Base-by-base conservation (phyloP, 2,113 vertebrate genomes). In the Onychostoma macrolepis region DNA sequence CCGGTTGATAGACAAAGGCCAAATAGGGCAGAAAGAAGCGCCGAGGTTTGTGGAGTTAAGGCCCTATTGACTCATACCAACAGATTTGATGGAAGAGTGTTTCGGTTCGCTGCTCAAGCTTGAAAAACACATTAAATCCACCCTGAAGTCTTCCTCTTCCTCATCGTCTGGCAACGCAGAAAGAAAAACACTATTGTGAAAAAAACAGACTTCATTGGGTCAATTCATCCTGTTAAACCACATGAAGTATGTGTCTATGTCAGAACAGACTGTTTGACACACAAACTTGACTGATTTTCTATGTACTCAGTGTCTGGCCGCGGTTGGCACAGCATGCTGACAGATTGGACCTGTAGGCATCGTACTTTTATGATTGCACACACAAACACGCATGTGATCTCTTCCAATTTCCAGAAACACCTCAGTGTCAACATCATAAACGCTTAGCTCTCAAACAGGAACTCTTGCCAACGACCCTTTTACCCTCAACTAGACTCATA, bases 371-470 rank as follows among this genome's bases (percentile, higher is more conserved):
- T 24, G 76, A 90, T 89, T 88, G 89, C 9, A 79, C 84, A 80
- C 63, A 65, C 75, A 77, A 63, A 83, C 74, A 79, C 5, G 0
- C 41, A 45, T 76, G 72, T 15, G 24, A 76, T 76, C 41, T 45
- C 6, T 45, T 76, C 41, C 75, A 63, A n/a, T 48, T 45, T 38
- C 24, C n/a, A 61, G 36, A 41, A 41, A n/a, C 45, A 80, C 50
- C 69, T 63, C 58, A 48, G 13, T 65, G 65, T 75, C 80, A 87
- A 89, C 88, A 88, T 88, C 83, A 80, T 87, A 84, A 89, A 89
- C 88, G 78, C 85, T 79, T 58, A 63, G 12, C 56, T 81, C 36
- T 41, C 71, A 41, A 63, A 81, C 24, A 26, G 41, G 13, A n/a
- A n/a, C 24, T 48, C 12, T n/a, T 38, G 53, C 38, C 80, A 72